phyloP scores from a whole-genome alignment of 2,888 invertebrate genomes.

The Protonemura montana region DNA sequence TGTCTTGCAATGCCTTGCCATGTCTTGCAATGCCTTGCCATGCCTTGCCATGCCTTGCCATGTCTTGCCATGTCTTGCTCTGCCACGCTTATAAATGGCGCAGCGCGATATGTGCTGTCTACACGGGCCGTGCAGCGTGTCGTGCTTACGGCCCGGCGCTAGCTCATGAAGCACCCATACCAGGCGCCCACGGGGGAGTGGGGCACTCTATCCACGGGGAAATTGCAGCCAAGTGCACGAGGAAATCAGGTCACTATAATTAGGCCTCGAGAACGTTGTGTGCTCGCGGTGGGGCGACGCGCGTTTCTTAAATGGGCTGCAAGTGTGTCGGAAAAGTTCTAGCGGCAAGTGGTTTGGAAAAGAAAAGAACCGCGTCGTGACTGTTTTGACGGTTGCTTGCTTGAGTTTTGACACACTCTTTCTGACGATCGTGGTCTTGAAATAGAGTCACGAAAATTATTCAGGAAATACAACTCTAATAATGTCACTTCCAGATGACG shows the following conservation, averaged over 20 bases:
- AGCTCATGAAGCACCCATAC: not conserved
- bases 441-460: not conserved
- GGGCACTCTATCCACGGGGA: conserved; percentile 1
- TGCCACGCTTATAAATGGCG: too few species aligned
- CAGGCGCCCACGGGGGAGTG: not conserved
- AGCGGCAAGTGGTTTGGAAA: not conserved
- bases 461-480: not conserved
- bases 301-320: not conserved
- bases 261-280: not conserved
- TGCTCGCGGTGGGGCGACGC: not conserved
- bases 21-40: conserved; percentile 16
- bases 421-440: not conserved
- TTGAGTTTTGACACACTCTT: not conserved
- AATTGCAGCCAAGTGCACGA: conserved; percentile 7
- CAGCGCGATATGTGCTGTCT: too few species aligned
- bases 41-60: not conserved
- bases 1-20: not conserved
- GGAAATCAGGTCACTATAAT: conserved; percentile 33
- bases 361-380: not conserved
- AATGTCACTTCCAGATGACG: not conserved
- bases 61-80: not conserved
- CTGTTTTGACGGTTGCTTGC: not conserved
- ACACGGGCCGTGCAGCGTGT: too few species aligned
- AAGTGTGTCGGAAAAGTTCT: not conserved
- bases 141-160: too few species aligned